These are phyloP conservation scores for Cherax quadricarinatus DNA, from an alignment of 1,140 invertebrate species.

Conservation along the genomic window DNA sequence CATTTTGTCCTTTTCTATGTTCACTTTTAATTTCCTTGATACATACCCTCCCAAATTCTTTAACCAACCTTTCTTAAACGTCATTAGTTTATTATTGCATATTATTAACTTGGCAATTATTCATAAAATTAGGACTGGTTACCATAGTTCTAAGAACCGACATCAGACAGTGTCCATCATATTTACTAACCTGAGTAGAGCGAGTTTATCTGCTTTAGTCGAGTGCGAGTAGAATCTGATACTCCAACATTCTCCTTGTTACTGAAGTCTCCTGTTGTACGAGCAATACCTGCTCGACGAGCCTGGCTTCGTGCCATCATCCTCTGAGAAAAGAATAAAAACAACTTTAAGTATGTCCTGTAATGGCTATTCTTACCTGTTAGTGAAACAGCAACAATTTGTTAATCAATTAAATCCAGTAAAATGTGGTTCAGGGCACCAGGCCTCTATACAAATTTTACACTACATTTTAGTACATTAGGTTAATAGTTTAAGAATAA, in stretches of 20 bases:
- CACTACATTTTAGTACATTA: too few species aligned
- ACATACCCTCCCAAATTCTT: too few species aligned
- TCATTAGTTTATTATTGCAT: too few species aligned
- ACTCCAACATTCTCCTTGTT: constrained; percentile 42
- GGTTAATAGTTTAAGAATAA: too few species aligned
- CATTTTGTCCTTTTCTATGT: too few species aligned
- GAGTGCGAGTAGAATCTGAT: constrained; percentile 30
- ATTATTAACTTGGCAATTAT: too few species aligned
- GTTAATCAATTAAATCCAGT: not conserved
- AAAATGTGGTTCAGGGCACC: too few species aligned
- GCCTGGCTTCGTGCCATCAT: constrained; percentile 62
- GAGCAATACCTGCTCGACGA: constrained; percentile 23
- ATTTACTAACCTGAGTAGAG: constrained; percentile 26
- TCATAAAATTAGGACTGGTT: too few species aligned
- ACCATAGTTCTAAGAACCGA: too few species aligned
- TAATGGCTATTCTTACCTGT: not conserved
- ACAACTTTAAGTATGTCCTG: not conserved
- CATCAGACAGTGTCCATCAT: not conserved
- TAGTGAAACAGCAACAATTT: not conserved
- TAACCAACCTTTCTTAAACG: too few species aligned
- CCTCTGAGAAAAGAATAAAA: constrained; percentile 29
- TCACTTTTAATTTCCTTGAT: too few species aligned
- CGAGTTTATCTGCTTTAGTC: constrained; percentile 41
- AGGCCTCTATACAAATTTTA: not conserved
- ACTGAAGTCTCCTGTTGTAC: not conserved